These are phyloP conservation scores for Sphenodon punctatus DNA, from an alignment of 2,797 vertebrate species.

Conservation along the genomic window DNA sequence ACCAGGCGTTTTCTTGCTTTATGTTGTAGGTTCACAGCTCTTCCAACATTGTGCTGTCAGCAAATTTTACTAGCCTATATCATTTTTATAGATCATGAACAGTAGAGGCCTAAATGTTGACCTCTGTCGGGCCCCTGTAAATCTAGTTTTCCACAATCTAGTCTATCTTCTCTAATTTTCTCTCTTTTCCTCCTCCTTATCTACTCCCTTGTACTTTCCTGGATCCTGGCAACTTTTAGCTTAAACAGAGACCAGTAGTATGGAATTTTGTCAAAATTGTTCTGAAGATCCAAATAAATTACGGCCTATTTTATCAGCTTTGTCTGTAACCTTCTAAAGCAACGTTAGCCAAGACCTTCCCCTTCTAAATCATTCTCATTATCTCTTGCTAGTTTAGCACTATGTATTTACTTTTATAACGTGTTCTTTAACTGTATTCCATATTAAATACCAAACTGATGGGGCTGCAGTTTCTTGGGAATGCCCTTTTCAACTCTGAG, in stretches of 20 bases:
- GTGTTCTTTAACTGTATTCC: slow-evolving; percentile 49
- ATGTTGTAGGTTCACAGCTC: slow-evolving; percentile 49
- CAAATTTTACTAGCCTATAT: slow-evolving; percentile 68
- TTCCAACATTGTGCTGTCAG: slow-evolving; percentile 65
- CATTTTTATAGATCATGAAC: slow-evolving; percentile 72
- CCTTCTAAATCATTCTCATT: slow-evolving; percentile 71
- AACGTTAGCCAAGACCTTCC: slow-evolving; percentile 69
- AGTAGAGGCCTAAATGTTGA: slow-evolving; percentile 64
- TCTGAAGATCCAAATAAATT: slow-evolving; percentile 67
- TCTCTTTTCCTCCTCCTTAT: slow-evolving; percentile 32
- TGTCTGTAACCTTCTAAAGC: slow-evolving; percentile 59
- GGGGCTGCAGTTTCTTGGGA: slow-evolving; percentile 43
- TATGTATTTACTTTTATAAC: slow-evolving; percentile 66
- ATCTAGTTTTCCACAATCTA: slow-evolving; percentile 68
- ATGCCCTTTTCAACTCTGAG: slow-evolving; percentile 71
- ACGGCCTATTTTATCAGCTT: slow-evolving; percentile 56
- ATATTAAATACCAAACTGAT: slow-evolving; percentile 63
- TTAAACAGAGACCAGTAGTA: slow-evolving; percentile 66
- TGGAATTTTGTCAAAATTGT: slow-evolving; percentile 67
- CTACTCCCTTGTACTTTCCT: slow-evolving; percentile 53
- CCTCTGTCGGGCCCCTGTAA: slow-evolving; percentile 63
- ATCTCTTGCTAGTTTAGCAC: slow-evolving; percentile 71
- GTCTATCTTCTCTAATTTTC: slow-evolving; percentile 52
- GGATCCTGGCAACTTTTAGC: slow-evolving; percentile 59
- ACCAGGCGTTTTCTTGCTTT: slow-evolving; percentile 55